Base-by-base conservation (phyloP, 2,797 vertebrate species). In the Lepilemur ruficaudatus region DNA sequence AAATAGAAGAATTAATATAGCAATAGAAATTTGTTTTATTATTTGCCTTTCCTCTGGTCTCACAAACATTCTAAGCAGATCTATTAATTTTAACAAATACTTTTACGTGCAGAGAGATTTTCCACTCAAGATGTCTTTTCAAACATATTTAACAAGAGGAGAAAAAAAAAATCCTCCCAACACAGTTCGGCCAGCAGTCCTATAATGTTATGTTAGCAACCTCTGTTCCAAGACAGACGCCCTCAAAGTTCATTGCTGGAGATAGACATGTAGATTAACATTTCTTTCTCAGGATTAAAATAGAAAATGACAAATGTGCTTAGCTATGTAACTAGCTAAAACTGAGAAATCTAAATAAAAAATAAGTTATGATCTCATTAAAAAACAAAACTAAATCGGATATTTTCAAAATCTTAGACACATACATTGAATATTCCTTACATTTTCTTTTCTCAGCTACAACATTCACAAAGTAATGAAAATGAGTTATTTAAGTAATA, bases 61-160 rank as follows among this genome's bases (percentile, higher is more conserved):
- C 46, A 89, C 17, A 89, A 63, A 69, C 3, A 72, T 57, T 0
- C 2, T 52, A 92, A 85, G 30, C 5, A 75, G 69, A 50, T 38
- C 43, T 86, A 43, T 81, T 93, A 65, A 88, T 92, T 55, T 95
- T 48, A 70, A 52, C 41, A 92, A 93, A 76, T 78, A 15, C 2
- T 83, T 94, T 57, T 75, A 18, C 28, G 2, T 59, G 9, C 12
- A 52, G n/a, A 41, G 35, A 69, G 18, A 69, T 92, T 75, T 95
- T 80, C 30, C 22, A 67, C 6, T 91, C 20, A 38, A 67, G 73
- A 83, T 80, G 23, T 78, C 73, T 82, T 82, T 93, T 73, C 69
- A 92, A 95, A 89, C 2, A 87, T 17, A 96, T 80, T 95, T 94
- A 96, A 89, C 61, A 65, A 91, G 69, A 92, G 4, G 10, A 43